Percentiles rank a stretch among this genome's conserved stretches.
These are phyloP conservation scores for Anthoscopus minutus DNA, from an alignment of 2,113 vertebrate species.

Conservation along the genomic window DNA sequence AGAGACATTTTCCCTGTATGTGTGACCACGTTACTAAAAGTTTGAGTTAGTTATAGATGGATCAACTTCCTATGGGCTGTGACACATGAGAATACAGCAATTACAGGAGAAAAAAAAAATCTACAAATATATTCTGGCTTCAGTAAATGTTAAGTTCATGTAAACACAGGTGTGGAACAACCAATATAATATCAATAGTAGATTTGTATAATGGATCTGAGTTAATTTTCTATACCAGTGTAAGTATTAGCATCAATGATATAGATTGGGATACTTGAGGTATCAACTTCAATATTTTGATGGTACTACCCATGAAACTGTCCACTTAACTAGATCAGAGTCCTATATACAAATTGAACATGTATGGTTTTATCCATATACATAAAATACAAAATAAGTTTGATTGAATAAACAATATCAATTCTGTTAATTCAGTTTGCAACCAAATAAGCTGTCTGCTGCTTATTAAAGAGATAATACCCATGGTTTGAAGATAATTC, in stretches of 20 bases:
- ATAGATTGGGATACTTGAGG: neutral
- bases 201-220: neutral
- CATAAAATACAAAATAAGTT: neutral
- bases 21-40: neutral
- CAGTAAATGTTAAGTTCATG: neutral
- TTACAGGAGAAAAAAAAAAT: neutral
- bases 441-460: neutral
- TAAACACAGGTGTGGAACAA: neutral
- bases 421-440: neutral
- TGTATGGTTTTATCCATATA: neutral
- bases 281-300: too few species aligned
- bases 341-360: neutral
- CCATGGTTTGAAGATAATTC: neutral
- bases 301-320: neutral
- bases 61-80: neutral
- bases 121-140: neutral
- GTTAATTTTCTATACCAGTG: neutral
- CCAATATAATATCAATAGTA: neutral
- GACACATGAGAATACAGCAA: neutral
- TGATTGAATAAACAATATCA: neutral
- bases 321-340: neutral
- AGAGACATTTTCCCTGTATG: neutral
- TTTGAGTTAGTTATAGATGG: neutral
- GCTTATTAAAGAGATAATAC: neutral
- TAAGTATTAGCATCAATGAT: neutral